A percentile compares a stretch with the other conserved stretches of the same genome.
phyloP scores from a whole-genome alignment of 1,140 invertebrate genomes.

The Lerema accius region DNA sequence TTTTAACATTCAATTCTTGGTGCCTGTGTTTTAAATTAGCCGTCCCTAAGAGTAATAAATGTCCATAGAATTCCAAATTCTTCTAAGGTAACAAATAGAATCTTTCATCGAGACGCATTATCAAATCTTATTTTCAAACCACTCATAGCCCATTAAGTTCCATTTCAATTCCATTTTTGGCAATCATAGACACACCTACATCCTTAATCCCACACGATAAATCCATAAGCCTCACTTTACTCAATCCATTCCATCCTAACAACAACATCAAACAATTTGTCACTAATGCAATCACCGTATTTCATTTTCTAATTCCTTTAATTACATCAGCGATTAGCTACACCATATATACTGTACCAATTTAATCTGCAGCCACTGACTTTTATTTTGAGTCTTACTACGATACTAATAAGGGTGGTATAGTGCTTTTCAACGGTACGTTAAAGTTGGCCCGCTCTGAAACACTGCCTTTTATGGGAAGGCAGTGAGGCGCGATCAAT shows the following conservation, averaged over 20 bases:
- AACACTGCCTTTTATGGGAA: constrained; percentile 39
- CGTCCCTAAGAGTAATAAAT: no score
- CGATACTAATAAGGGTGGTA: constrained; percentile 16
- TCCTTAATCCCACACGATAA: background rate
- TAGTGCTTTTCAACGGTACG: background rate
- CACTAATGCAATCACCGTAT: constrained; percentile 42
- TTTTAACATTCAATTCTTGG: no score
- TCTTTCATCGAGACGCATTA: no score
- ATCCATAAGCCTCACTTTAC: background rate
- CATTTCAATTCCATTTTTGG: background rate
- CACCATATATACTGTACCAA: constrained; percentile 10
- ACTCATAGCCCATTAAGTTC: background rate
- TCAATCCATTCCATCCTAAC: constrained; percentile 19
- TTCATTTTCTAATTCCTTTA: constrained; percentile 49
- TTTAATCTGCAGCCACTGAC: background rate
- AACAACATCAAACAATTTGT: constrained; percentile 46
- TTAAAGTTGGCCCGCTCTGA: constrained; percentile 14
- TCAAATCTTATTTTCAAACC: no score
- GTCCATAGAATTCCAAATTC: no score
- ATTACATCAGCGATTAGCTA: constrained; percentile 45
- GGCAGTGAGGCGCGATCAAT: constrained; percentile 39
- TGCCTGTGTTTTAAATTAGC: no score
- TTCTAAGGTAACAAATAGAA: no score
- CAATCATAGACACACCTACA: background rate
- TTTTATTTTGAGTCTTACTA: constrained; percentile 31